These are phyloP conservation scores for Incurvaria masculella DNA, from an alignment of 2,888 invertebrate species.

Conservation along the genomic window DNA sequence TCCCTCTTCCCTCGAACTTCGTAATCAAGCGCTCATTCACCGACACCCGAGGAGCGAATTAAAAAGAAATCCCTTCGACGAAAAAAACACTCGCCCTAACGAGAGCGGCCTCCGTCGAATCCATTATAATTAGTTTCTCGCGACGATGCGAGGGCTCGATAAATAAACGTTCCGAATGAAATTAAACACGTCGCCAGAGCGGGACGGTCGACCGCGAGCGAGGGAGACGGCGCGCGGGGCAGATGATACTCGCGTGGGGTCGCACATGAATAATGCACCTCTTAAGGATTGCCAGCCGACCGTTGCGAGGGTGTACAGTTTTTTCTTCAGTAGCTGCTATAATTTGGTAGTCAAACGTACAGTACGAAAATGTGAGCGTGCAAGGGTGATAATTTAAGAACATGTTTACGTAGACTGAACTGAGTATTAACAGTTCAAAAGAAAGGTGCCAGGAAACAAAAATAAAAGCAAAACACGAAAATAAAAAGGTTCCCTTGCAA, in stretches of 20 bases:
- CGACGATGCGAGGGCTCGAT: constrained; percentile 25
- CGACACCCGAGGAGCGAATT: not conserved
- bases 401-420: no score
- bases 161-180: constrained; percentile 24
- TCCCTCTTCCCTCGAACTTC: not conserved
- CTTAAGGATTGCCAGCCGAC: not conserved
- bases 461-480: no score
- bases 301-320: no score
- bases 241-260: not conserved
- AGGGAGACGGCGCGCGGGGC: not conserved
- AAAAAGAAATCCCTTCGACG: not conserved
- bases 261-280: not conserved
- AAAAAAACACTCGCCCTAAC: not conserved
- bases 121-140: constrained; percentile 47
- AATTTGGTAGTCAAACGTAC: no score
- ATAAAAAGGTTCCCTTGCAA: no score
- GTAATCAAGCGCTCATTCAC: not conserved
- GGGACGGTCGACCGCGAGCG: not conserved
- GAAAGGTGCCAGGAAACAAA: no score
- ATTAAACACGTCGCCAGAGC: not conserved
- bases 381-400: no score
- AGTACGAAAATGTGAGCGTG: no score
- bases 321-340: no score
- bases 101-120: constrained; percentile 19
- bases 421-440: no score